Base-by-base conservation (phyloP, 2,113 vertebrate species). In the Lucifuga dentata region DNA sequence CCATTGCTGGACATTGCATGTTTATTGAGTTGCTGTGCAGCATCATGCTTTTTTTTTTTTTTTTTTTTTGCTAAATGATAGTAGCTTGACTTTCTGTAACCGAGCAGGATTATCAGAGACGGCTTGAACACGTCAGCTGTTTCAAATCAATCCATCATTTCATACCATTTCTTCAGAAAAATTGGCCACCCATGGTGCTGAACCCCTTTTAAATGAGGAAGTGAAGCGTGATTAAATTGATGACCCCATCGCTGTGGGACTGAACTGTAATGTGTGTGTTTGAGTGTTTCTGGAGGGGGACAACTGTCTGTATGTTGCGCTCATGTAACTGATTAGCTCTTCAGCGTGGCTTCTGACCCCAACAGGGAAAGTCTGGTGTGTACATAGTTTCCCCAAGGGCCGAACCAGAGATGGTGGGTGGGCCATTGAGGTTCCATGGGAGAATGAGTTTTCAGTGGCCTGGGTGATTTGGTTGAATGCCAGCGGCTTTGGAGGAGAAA, bases 401-500 rank as follows among this genome's bases (percentile, higher is more conserved):
- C 12, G 8, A 24, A 44, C 13, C 48, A 53, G 17, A 17, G 44
- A 59, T 33, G 7, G 40, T 76, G 77, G 57, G 83, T 81, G 83
- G 83, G 69, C 83, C 57, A n/a, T 48, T 53, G 33, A 56, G 73
- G 68, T 45, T 62, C 52, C 48, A 71, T 52, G 73, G 64, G 64
- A 79, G 62, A 74, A 21, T 45, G 48, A 57, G 43, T 68, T 81
- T 75, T 65, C 49, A 63, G 67, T 75, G 65, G 76, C 73, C 80
- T 67, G 79, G 72, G 73, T 84, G 83, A 86, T 77, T 74, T 80
- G 75, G 83, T 46, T 41, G 19, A 12, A 12, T 63, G 78, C 73
- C 78, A 74, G 45, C 62, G 51, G 53, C 59, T 60, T 59, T 76
- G 36, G 52, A 41, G 38, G 48, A 4, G 15, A 23, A 8, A 35